Evolutionary conservation across 2,113 vertebrate genomes (phyloP).

Genomic region (Pelodiscus sinensis): DNA sequence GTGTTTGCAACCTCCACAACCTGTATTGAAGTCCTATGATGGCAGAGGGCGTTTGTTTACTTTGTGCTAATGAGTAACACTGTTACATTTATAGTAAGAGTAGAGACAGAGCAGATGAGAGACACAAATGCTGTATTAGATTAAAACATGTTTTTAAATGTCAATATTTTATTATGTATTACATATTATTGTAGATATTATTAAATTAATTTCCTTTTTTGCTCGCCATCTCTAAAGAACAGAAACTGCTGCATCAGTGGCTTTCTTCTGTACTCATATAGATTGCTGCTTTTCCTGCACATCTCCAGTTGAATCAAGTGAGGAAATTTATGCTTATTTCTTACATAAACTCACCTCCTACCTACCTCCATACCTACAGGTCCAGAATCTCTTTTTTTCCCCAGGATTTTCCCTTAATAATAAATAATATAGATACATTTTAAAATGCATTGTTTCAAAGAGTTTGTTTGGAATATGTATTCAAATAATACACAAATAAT

Average conservation of each 20-base stretch:
- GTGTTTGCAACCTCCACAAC: accelerated
- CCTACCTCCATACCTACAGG: neutral
- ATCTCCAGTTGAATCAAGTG: neutral
- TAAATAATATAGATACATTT: neutral
- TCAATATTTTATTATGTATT: neutral
- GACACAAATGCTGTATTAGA: neutral
- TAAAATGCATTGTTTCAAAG: neutral
- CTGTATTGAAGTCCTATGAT: neutral
- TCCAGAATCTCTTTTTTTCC: neutral
- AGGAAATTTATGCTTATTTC: neutral
- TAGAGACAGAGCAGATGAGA: neutral
- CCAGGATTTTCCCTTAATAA: neutral
- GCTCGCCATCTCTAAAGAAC: neutral
- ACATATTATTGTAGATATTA: neutral
- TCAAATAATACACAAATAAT: neutral
- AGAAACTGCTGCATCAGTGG: neutral
- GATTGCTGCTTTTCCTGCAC: neutral
- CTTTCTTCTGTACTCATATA: neutral
- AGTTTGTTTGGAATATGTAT: neutral
- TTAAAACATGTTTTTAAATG: neutral
- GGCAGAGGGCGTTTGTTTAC: accelerated
- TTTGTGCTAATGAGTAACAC: neutral
- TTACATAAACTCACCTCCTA: neutral
- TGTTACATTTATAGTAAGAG: conserved; percentile 12
- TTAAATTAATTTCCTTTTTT: neutral